Base-by-base conservation (phyloP, 1,140 invertebrate genomes). In the Harpegnathos saltator region DNA sequence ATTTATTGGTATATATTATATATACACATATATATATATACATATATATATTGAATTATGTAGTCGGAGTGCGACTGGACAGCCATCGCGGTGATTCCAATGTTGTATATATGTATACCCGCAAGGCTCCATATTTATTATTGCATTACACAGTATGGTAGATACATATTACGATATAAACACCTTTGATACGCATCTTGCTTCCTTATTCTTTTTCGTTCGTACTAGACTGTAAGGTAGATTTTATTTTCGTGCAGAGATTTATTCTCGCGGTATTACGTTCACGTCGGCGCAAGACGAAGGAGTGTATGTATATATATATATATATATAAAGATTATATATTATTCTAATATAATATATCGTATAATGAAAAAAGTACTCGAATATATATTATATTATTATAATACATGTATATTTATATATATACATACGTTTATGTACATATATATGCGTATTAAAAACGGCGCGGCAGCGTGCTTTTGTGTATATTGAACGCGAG, bases 81-180 rank as follows among this genome's bases (percentile, higher is more conserved):
- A 24, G 54, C 38, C 17, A 59, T 86, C 82, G 78, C 85, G 62
- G 78, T 85, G 82, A 86, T 84, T 74, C 87, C 58, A 52, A 62
- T 78, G 82, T 82, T 87, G 86, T 87, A 90, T 33, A 81, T 90
- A 90, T 73, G 81, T 85, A n/a, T n/a, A 83, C 81, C 73, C 38
- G 38, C 81, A 84, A 78, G 69, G 86, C 66, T 85, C 84, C 72
- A 84, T 88, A 89, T 89, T 90, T 90, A 90, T 90, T 90, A 85
- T 88, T 89, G 84, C 69, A 85, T 86, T 88, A 90, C 82, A 84
- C 69, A 86, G 33, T 83, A 83, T 88, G 74, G 77, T 83, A 86
- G 81, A 87, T 84, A 88, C 71, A 88, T 88, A 75, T 81, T 54
- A 83, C 11, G 29, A 69, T 33, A 82, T 66, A 80, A 85, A 82